Conservation (phyloP, 2,113 vertebrate species). For the Hippocampus guttulatus region DNA sequence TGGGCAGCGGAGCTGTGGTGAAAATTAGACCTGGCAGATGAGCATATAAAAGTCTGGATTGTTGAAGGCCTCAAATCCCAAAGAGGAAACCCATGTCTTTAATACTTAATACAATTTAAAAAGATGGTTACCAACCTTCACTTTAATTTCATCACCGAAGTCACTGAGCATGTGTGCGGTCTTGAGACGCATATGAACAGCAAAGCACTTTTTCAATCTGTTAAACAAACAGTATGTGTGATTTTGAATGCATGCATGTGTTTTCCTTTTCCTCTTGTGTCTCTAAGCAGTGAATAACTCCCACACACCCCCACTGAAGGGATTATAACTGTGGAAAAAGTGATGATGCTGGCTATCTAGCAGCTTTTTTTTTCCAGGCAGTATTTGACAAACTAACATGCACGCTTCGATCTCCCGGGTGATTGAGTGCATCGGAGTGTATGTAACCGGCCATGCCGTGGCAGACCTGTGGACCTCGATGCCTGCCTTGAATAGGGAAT, state of each 20-base stretch:
- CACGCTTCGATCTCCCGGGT: constrained; percentile 59
- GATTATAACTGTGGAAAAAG: constrained; percentile 53
- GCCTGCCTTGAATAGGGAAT: constrained; percentile 58
- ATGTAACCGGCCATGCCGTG: constrained; percentile 47
- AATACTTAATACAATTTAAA: constrained; percentile 63
- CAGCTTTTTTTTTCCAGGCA: constrained; percentile 32
- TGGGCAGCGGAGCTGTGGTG: constrained; percentile 15
- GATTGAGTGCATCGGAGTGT: constrained; percentile 64
- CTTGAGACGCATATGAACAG: constrained; percentile 1
- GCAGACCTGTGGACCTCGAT: constrained; percentile 43
- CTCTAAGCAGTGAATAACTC: constrained; percentile 26
- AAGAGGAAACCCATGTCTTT: constrained; percentile 38
- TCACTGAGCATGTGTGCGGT: constrained; percentile 1
- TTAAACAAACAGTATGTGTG: neutral
- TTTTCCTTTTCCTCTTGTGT: constrained; percentile 7
- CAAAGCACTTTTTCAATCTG: neutral
- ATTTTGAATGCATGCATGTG: constrained; percentile 10
- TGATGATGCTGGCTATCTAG: constrained; percentile 52
- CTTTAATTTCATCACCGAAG: constrained; percentile 48
- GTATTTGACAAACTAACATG: constrained; percentile 60
- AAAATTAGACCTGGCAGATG: constrained; percentile 51
- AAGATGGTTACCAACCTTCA: constrained; percentile 59
- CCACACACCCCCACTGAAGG: constrained; percentile 8
- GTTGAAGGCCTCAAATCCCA: constrained; percentile 39
- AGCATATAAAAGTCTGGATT: constrained; percentile 33